A percentile compares a stretch with the other conserved stretches of the same genome.
Conservation (phyloP, 2,888 invertebrate species). For the Chironomus tentans region DNA sequence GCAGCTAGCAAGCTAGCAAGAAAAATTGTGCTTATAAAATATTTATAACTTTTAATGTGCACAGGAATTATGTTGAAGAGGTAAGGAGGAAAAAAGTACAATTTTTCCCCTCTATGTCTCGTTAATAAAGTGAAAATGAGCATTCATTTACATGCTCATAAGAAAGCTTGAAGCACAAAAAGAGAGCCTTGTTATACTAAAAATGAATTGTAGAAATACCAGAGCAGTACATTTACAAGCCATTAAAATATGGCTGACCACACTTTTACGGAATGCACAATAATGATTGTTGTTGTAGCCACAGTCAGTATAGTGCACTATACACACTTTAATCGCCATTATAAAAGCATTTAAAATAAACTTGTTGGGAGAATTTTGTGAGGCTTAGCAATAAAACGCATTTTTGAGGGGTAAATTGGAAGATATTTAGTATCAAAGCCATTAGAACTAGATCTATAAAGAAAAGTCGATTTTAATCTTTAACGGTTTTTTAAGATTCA, state of each 20-base stretch:
- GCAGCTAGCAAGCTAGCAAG: not conserved
- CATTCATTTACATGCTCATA: conserved; percentile 17
- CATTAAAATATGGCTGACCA: conserved; percentile 22
- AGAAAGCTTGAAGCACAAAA: not conserved
- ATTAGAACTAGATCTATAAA: no score
- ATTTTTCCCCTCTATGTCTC: not conserved
- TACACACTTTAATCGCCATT: no score
- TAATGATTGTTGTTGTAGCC: not conserved
- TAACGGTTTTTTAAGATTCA: no score
- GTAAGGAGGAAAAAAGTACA: not conserved
- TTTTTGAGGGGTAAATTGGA: no score
- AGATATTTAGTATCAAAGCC: no score
- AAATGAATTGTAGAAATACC: not conserved
- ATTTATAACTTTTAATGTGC: not conserved
- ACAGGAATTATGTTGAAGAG: not conserved
- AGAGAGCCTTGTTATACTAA: not conserved
- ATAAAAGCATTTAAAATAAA: no score
- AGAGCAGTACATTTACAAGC: conserved; percentile 19
- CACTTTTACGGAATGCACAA: conserved; percentile 9
- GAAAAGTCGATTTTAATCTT: no score
- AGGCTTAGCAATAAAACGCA: no score
- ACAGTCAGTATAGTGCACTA: no score
- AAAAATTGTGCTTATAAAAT: not conserved
- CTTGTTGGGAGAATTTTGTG: no score
- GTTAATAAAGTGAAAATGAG: conserved; percentile 25